Percentiles rank a stretch among this genome's conserved stretches.
These are phyloP conservation scores for Piaya cayana DNA, from an alignment of 2,113 vertebrate species.

Conservation along the genomic window DNA sequence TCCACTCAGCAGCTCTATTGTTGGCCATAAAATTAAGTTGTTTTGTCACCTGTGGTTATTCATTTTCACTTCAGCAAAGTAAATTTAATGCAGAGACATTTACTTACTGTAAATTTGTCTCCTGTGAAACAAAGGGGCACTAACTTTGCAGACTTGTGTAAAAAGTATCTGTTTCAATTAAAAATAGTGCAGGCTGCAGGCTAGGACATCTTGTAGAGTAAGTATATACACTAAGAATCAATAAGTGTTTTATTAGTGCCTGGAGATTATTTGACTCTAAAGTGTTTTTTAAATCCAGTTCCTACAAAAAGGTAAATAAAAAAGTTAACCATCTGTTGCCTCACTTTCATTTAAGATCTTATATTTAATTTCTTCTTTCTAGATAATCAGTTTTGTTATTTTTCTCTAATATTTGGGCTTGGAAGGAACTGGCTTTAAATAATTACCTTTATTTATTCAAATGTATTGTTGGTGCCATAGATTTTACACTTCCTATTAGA, in stretches of 20 bases:
- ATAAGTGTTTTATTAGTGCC: constrained; percentile 71
- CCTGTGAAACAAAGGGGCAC: constrained; percentile 26
- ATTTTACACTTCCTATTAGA: constrained; percentile 70
- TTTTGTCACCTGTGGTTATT: constrained; percentile 57
- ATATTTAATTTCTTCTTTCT: constrained; percentile 63
- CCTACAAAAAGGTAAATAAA: constrained; percentile 70
- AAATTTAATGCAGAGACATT: constrained; percentile 63
- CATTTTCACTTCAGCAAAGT: constrained; percentile 60
- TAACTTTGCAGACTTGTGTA: constrained; percentile 30
- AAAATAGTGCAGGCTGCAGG: constrained; percentile 3
- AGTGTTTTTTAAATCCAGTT: constrained; percentile 49
- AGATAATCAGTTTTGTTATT: constrained; percentile 57
- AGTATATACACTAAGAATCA: constrained; percentile 65
- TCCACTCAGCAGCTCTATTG: background rate
- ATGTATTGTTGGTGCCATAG: constrained; percentile 26
- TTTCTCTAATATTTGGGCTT: constrained; percentile 11
- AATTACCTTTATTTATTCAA: constrained; percentile 73
- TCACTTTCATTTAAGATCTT: constrained; percentile 58
- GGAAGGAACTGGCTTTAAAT: constrained; percentile 63
- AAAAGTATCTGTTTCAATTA: constrained; percentile 56
- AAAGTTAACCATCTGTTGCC: constrained; percentile 57
- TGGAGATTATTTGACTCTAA: constrained; percentile 52
- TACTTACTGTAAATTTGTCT: constrained; percentile 68
- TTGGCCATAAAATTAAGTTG: constrained; percentile 55
- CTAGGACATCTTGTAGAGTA: constrained; percentile 54